Evolutionary conservation across 2,113 vertebrate genomes (phyloP).

Genomic region (Amazona vittata): DNA sequence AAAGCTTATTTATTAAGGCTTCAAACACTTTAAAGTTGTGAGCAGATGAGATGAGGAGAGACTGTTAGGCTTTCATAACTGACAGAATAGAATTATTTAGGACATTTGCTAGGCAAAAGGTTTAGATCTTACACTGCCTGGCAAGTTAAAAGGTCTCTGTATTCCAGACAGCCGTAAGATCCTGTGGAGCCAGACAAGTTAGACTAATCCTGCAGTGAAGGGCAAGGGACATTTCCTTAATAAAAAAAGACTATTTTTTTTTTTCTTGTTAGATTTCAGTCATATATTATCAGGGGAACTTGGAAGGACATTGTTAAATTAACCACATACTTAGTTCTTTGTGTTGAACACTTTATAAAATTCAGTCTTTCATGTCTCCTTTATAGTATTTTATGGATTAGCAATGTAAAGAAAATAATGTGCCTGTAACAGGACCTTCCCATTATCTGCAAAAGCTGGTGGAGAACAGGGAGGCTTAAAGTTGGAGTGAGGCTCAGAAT

Average conservation of each 20-base stretch:
- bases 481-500: neutral
- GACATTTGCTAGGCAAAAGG: neutral
- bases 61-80: neutral
- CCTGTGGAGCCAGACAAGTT: neutral
- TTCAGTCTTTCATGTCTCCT: neutral
- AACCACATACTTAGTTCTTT: neutral
- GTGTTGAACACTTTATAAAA: neutral
- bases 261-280: neutral
- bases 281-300: neutral
- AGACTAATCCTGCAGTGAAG: neutral
- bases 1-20: neutral
- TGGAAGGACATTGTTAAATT: neutral
- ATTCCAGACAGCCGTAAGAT: neutral
- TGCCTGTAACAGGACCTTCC: neutral
- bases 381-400: neutral
- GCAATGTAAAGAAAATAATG: neutral
- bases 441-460: neutral
- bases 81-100: neutral
- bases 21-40: neutral
- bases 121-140: neutral
- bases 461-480: neutral
- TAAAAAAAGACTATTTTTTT: neutral
- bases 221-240: neutral
- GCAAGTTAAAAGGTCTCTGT: slow-evolving; percentile 12
- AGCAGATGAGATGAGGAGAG: neutral